Conservation (phyloP, 1,140 invertebrate species). For the Schmidtea mediterranea region DNA sequence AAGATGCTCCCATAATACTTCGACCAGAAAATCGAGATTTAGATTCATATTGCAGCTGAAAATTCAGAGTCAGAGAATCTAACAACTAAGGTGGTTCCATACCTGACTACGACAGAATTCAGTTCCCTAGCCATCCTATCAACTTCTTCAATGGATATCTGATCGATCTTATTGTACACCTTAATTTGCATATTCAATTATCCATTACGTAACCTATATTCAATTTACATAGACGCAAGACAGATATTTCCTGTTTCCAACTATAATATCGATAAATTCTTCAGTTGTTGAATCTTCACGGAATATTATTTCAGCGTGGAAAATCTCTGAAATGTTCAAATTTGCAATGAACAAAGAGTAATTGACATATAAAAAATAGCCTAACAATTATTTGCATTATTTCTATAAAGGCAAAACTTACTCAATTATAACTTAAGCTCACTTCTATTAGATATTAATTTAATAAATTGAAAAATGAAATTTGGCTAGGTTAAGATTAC, state of each 20-base stretch:
- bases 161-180: slow-evolving; percentile 97
- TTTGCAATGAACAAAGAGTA: slow-evolving; percentile 7
- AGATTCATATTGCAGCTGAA: slow-evolving; percentile 91
- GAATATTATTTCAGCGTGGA: slow-evolving; percentile 81
- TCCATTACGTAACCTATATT: neutral
- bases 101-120: slow-evolving; percentile 78
- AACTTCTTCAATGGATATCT: slow-evolving; percentile 93
- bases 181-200: slow-evolving; percentile 17
- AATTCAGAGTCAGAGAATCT: slow-evolving; percentile 9
- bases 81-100: slow-evolving; percentile 9
- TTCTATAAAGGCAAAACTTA: too few species aligned
- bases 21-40: slow-evolving; percentile 77
- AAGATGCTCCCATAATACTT: slow-evolving; percentile 71
- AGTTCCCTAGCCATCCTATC: slow-evolving; percentile 65
- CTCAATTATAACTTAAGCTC: too few species aligned
- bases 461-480: too few species aligned
- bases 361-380: too few species aligned
- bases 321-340: slow-evolving; percentile 44
- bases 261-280: slow-evolving; percentile 94
- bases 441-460: too few species aligned
- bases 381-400: too few species aligned
- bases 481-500: too few species aligned
- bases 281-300: slow-evolving; percentile 78
- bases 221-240: slow-evolving; percentile 40
- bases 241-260: slow-evolving; percentile 79